Conservation (phyloP, 2,888 invertebrate genomes). For the Trachelus stipa region DNA sequence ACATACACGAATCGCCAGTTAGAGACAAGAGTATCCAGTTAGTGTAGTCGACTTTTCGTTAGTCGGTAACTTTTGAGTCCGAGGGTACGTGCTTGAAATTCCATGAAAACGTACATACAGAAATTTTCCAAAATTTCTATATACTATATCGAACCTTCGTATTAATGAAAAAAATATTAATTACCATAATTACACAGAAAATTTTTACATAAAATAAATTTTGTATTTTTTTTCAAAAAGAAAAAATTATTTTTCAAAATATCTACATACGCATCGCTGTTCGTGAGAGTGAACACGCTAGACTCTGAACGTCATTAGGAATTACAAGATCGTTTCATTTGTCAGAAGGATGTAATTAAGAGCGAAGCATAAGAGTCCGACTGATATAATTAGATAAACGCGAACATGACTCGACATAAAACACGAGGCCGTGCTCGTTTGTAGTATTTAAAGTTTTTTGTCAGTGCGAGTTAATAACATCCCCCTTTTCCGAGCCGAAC, state of each 20-base stretch:
- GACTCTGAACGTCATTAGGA: background rate
- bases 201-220: too few species aligned
- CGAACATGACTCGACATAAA: slow-evolving; percentile 2
- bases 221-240: too few species aligned
- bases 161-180: too few species aligned
- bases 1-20: background rate
- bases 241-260: background rate
- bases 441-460: slow-evolving; percentile 7
- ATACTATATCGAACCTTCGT: background rate
- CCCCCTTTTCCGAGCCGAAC: background rate
- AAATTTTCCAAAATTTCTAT: background rate
- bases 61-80: background rate
- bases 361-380: background rate
- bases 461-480: slow-evolving; percentile 4
- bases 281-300: background rate
- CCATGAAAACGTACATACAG: background rate
- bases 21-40: background rate
- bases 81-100: background rate
- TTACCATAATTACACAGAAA: too few species aligned
- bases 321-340: background rate
- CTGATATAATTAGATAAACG: slow-evolving; percentile 8
- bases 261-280: too few species aligned
- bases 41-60: background rate
- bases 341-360: background rate
- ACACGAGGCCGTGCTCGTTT: slow-evolving; percentile 8